phyloP scores from a whole-genome alignment of 2,888 invertebrate species.

The Tenthredo livida region DNA sequence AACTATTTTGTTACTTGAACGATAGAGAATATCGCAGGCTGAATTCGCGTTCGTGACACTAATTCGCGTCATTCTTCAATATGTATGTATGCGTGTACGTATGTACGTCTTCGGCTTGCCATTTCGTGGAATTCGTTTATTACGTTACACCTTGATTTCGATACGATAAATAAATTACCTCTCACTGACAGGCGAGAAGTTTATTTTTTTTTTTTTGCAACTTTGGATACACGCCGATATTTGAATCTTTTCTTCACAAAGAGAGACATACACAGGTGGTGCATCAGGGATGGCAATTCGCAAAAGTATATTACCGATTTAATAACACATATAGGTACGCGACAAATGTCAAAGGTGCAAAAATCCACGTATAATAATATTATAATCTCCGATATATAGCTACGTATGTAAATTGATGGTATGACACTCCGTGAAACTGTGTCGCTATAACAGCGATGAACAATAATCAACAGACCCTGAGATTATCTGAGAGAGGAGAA shows the following conservation, averaged over 20 bases:
- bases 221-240: not conserved
- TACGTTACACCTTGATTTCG: not conserved
- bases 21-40: no score
- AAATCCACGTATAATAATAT: constrained; percentile 5
- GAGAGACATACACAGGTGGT: not conserved
- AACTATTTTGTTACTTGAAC: not conserved
- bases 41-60: no score
- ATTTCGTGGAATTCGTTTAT: not conserved
- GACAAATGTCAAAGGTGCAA: constrained; percentile 3
- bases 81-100: no score
- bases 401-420: not conserved
- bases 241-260: not conserved
- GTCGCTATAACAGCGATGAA: not conserved
- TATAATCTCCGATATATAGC: not conserved
- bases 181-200: not conserved
- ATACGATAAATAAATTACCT: not conserved
- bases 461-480: not conserved
- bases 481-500: not conserved
- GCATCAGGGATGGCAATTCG: not conserved
- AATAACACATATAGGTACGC: not conserved
- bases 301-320: not conserved
- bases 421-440: not conserved
- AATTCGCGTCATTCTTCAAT: not conserved
- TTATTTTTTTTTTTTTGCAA: not conserved
- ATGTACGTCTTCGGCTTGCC: not conserved